Evolutionary conservation across 2,113 vertebrate genomes (phyloP).

Genomic region (Nesogale talazaci): DNA sequence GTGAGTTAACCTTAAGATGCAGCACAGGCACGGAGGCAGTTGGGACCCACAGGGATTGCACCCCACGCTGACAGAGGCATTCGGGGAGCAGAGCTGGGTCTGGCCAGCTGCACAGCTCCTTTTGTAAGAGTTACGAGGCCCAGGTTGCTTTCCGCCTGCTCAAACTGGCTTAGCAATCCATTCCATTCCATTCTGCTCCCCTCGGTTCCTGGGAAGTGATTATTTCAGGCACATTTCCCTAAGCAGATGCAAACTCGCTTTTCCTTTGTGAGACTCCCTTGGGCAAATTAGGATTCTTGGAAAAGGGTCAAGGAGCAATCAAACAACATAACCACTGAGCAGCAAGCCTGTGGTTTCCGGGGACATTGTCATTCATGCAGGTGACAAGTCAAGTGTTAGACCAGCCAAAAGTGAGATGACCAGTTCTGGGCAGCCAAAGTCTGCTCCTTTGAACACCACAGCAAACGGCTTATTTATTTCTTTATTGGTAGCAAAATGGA

Average conservation of each 20-base stretch:
- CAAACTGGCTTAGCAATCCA: conserved; percentile 78
- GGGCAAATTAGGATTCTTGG: conserved; percentile 74
- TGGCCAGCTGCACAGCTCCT: not conserved
- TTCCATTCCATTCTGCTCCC: conserved; percentile 57
- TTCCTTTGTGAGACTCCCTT: conserved; percentile 71
- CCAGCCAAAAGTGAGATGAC: not conserved
- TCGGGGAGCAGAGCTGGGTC: conserved; percentile 11
- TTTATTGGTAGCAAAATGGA: not conserved
- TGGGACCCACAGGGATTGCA: conserved; percentile 44
- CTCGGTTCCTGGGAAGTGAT: conserved; percentile 68
- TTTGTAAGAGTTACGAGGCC: conserved; percentile 51
- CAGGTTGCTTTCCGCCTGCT: conserved; percentile 66
- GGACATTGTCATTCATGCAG: not conserved
- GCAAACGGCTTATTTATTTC: not conserved
- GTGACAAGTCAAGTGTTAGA: conserved; percentile 3
- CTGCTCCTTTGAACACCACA: not conserved
- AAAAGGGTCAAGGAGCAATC: conserved; percentile 75
- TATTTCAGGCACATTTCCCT: conserved; percentile 76
- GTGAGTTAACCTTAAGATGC: conserved; percentile 2
- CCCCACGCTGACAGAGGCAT: not conserved
- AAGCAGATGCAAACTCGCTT: conserved; percentile 79
- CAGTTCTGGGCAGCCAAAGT: not conserved
- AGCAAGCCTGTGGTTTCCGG: conserved; percentile 44
- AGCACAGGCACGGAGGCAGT: not conserved
- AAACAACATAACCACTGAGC: conserved; percentile 51